These are phyloP conservation scores for Brachyrhaphis roseni DNA, from an alignment of 2,797 vertebrate species.

Conservation along the genomic window DNA sequence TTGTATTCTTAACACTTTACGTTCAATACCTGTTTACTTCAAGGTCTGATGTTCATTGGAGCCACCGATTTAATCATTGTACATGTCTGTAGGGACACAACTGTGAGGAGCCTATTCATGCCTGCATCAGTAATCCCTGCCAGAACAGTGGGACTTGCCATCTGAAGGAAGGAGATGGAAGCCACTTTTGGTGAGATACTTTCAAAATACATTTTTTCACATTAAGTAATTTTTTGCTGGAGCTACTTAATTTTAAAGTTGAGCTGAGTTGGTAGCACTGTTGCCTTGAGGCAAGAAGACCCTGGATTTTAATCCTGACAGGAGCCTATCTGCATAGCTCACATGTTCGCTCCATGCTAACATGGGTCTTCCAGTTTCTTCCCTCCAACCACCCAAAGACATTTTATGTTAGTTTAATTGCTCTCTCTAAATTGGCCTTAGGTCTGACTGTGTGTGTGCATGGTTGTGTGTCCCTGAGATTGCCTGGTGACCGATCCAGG, in stretches of 20 bases:
- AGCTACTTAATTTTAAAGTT: background rate
- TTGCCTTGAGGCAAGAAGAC: background rate
- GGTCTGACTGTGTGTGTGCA: background rate
- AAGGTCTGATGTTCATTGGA: conserved; percentile 6
- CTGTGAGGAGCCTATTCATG: conserved; percentile 93
- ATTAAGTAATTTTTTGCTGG: background rate
- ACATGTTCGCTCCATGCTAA: background rate
- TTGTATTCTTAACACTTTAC: background rate
- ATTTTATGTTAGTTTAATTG: background rate
- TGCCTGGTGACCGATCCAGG: background rate
- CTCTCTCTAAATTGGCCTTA: background rate
- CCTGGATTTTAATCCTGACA: background rate
- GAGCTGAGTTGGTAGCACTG: background rate
- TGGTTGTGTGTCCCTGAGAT: background rate
- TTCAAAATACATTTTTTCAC: background rate
- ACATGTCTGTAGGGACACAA: conserved; percentile 87
- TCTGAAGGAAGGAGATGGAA: conserved; percentile 93
- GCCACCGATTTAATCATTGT: conserved; percentile 8
- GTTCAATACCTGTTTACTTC: background rate
- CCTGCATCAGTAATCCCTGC: conserved; percentile 94
- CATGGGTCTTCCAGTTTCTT: background rate
- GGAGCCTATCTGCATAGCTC: background rate
- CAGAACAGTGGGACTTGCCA: conserved; percentile 92
- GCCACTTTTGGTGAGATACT: conserved; percentile 77
- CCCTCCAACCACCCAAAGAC: background rate